Percentiles rank a stretch among this genome's conserved stretches.
These are phyloP conservation scores for Harpegnathos saltator DNA, from an alignment of 1,140 invertebrate genomes.

Conservation along the genomic window DNA sequence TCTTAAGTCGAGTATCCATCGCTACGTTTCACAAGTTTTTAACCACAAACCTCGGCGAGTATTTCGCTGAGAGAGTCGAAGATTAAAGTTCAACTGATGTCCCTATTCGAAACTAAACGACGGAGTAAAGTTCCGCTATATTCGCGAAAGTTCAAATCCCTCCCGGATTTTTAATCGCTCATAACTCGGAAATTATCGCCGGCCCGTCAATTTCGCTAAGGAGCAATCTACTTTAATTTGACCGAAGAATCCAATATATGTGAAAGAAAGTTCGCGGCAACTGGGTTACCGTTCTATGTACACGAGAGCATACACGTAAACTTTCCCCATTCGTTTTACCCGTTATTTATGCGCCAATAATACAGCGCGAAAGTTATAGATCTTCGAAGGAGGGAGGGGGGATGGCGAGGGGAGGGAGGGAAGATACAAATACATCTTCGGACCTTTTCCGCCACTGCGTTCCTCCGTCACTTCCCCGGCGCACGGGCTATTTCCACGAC, in stretches of 20 bases:
- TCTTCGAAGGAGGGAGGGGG: too few relatives aligned
- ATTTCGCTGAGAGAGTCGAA: too few relatives aligned
- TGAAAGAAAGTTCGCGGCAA: background rate
- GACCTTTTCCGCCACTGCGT: background rate
- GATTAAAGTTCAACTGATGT: too few relatives aligned
- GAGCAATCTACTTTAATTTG: slow-evolving; percentile 27
- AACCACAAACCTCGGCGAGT: too few relatives aligned
- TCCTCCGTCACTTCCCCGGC: background rate
- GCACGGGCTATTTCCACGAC: background rate
- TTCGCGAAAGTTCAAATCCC: background rate
- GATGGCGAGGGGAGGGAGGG: too few relatives aligned
- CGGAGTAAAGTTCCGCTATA: slow-evolving; percentile 1
- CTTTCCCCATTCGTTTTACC: slow-evolving; percentile 27
- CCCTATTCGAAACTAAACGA: background rate
- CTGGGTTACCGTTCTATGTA: slow-evolving; percentile 1
- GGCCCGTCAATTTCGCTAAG: background rate
- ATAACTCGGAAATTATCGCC: slow-evolving; percentile 18
- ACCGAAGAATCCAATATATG: background rate
- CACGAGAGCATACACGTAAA: background rate
- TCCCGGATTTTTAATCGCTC: slow-evolving; percentile 8
- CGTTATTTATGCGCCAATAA: slow-evolving; percentile 43
- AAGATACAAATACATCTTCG: slow-evolving; percentile 20
- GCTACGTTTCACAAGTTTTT: too few relatives aligned
- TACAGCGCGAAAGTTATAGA: slow-evolving; percentile 6
- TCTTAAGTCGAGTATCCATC: too few relatives aligned